Base-by-base conservation (phyloP, 2,888 invertebrate genomes). In the Mesochorus sp. region DNA sequence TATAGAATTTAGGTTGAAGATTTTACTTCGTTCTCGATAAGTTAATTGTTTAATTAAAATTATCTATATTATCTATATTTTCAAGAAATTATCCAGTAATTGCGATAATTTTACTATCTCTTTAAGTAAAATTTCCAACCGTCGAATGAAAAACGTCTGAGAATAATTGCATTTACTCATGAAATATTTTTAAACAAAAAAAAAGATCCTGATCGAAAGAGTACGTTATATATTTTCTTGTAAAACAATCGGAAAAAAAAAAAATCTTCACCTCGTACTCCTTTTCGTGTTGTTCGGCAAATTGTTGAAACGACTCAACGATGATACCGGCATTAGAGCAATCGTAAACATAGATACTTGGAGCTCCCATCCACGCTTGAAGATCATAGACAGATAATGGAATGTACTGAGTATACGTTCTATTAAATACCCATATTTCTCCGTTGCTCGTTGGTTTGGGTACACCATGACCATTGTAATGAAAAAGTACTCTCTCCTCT, bases 401-500 rank as follows among this genome's bases (percentile, higher is more conserved):
- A 92, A 99, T 99, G 93, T 99, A 99, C 92, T 99, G 99, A 2
- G 99, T 99, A 91, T 98, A 99, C 34, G 95, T 96, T 95, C 96
- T 95, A 92, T 99, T 99, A 92, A 99, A 99, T 2, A 99, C 99
- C 99, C 99, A 99, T 86, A 99, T 97, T 93, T 99, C 99, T 5
- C 99, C 99, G 92, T 99, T 99, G 14, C 95, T 93, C 6, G 99
- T 99, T 31, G 99, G 99, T 91, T 96, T 96, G 44, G 99, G 99
- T 75, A 99, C 99, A 12, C 99, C 99, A 91, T 99, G 99, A 0
- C 99, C 99, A 91, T 99, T 99, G 91, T 99, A 99, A 92, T 99
- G 99, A 92, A 99, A 99, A 66, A 99, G 92, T 37, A 99, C 98
- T 80, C 99, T 94, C 90, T 99, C 99, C 87, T 99, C 99, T 92